Evolutionary conservation across 2,888 invertebrate genomes (phyloP).

Genomic region (Caenorhabditis sp.): DNA sequence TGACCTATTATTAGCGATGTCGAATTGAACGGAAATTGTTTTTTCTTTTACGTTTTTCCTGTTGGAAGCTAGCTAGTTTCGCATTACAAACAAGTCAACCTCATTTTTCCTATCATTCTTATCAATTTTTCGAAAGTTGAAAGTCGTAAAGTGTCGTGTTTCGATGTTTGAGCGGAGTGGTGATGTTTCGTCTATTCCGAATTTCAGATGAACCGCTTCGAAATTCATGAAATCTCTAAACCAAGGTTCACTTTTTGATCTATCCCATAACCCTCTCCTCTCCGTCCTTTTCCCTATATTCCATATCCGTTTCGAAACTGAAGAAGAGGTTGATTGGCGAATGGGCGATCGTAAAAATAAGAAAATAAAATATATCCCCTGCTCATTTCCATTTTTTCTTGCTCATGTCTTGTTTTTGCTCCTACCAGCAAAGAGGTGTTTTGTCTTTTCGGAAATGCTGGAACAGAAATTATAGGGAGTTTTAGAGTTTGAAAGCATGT

Average conservation of each 20-base stretch:
- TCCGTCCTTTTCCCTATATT: not conserved
- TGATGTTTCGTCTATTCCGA: slow-evolving; percentile 9
- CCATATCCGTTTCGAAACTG: slow-evolving; percentile 9
- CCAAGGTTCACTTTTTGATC: slow-evolving; percentile 28
- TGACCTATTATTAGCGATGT: slow-evolving; percentile 8
- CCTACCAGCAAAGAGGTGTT: not conserved
- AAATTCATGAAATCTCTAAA: slow-evolving; percentile 9
- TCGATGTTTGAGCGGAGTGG: slow-evolving; percentile 18
- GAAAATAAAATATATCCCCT: slow-evolving; percentile 14
- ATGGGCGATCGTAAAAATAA: slow-evolving; percentile 30
- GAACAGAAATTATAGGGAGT: not conserved
- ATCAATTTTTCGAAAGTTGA: slow-evolving; percentile 23
- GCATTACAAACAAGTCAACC: slow-evolving; percentile 30
- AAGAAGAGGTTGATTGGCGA: not conserved
- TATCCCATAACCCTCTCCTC: not conserved
- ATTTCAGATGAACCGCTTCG: slow-evolving; percentile 18
- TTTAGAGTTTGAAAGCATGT: not conserved
- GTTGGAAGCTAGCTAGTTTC: slow-evolving; percentile 10
- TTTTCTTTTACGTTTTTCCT: not conserved
- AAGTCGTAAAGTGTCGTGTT: slow-evolving; percentile 35
- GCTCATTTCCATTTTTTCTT: slow-evolving; percentile 31
- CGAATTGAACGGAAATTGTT: slow-evolving; percentile 5
- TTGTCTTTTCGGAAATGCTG: not conserved
- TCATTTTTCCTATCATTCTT: slow-evolving; percentile 14
- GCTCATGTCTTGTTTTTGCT: not conserved